Evolutionary conservation across 2,113 vertebrate species (phyloP).

Genomic region (Todiramphus saurophagus): DNA sequence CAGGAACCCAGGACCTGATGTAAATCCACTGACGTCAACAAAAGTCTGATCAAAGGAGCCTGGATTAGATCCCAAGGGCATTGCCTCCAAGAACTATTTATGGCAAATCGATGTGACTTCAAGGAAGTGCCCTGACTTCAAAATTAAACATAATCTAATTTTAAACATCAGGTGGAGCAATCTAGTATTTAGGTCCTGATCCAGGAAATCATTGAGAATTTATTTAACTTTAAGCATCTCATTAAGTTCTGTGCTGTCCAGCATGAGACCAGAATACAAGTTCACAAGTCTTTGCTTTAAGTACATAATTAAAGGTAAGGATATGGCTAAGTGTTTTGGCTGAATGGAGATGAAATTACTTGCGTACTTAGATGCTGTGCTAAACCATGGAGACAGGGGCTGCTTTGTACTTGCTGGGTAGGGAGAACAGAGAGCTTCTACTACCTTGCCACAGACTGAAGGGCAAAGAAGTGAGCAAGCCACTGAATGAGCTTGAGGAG

Average conservation of each 20-base stretch:
- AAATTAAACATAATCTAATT: not conserved
- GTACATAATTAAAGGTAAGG: conserved; percentile 53
- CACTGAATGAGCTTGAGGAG: not conserved
- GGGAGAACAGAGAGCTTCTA: not conserved
- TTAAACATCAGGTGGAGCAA: conserved; percentile 31
- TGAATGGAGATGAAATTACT: not conserved
- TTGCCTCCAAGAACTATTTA: not conserved
- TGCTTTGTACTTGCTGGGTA: not conserved
- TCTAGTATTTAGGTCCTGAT: conserved; percentile 26
- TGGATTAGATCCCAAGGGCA: not conserved
- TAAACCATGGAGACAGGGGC: not conserved
- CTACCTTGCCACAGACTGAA: rapidly evolving
- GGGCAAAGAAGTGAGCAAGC: rapidly evolving
- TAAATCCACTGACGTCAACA: not conserved
- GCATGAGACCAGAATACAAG: not conserved
- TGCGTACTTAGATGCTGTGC: not conserved
- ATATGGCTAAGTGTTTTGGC: conserved; percentile 19
- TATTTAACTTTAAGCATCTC: not conserved
- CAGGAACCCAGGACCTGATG: not conserved
- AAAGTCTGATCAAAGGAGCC: not conserved
- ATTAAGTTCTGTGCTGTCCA: conserved; percentile 22
- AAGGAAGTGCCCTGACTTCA: not conserved
- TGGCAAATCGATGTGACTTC: not conserved
- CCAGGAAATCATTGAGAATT: conserved; percentile 36
- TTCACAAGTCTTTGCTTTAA: conserved; percentile 25